These are phyloP conservation scores for Cerceris rybyensis DNA, from an alignment of 2,888 invertebrate genomes.

Conservation along the genomic window DNA sequence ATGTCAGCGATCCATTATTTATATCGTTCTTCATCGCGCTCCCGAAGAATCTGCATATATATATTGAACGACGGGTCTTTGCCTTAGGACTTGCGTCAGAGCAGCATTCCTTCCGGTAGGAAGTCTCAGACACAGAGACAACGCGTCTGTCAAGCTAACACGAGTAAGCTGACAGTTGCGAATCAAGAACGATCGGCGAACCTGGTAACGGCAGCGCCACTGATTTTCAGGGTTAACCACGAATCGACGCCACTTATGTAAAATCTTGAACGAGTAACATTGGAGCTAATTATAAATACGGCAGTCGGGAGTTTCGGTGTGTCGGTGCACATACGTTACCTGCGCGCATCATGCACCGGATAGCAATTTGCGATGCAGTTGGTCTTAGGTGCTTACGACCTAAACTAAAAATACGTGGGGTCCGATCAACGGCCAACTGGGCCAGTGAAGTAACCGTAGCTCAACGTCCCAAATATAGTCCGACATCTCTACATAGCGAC, in stretches of 20 bases:
- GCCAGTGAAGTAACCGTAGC: constrained; percentile 73
- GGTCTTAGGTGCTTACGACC: constrained; percentile 61
- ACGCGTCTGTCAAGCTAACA: constrained; percentile 50
- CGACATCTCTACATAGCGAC: constrained; percentile 71
- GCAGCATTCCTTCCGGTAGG: constrained; percentile 53
- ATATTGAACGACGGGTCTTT: constrained; percentile 56
- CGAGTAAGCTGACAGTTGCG: constrained; percentile 30
- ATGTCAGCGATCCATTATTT: too few relatives aligned
- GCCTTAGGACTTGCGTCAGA: constrained; percentile 51
- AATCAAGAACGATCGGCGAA: constrained; percentile 42
- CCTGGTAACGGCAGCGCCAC: constrained; percentile 6
- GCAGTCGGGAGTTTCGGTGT: constrained; percentile 36
- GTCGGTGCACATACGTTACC: constrained; percentile 56
- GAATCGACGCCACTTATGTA: constrained; percentile 64
- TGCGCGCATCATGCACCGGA: constrained; percentile 21
- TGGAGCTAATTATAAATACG: constrained; percentile 68
- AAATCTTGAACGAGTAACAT: constrained; percentile 69
- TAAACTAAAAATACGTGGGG: constrained; percentile 71
- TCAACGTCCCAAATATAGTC: constrained; percentile 77
- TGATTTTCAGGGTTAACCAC: constrained; percentile 61
- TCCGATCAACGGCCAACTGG: constrained; percentile 75
- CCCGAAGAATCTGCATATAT: neutral
- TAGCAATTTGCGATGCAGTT: constrained; percentile 64
- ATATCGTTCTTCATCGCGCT: too few relatives aligned
- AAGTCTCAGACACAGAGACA: constrained; percentile 48